These are phyloP conservation scores for Callionymus lyra DNA, from an alignment of 2,113 vertebrate species.

Conservation along the genomic window DNA sequence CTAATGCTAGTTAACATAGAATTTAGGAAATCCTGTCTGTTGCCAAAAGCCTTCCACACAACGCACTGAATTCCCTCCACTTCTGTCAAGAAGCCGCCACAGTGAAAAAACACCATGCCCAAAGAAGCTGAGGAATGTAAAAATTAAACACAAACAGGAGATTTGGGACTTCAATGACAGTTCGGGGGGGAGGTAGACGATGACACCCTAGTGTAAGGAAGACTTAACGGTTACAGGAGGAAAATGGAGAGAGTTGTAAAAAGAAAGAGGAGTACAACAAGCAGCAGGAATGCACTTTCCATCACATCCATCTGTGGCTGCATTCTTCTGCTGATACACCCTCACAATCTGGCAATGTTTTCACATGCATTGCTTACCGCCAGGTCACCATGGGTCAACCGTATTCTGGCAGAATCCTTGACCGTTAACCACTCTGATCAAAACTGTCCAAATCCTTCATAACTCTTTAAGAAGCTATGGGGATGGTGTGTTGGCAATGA, in stretches of 20 bases:
- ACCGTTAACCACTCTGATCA: background rate
- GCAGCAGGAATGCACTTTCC: slow-evolving; percentile 46
- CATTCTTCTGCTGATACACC: slow-evolving; percentile 44
- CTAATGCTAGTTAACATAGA: too few relatives aligned
- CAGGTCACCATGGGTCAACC: slow-evolving; percentile 34
- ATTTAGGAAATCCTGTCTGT: background rate
- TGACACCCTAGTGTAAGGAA: background rate
- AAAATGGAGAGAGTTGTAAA: slow-evolving; percentile 2
- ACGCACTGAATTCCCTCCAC: slow-evolving; percentile 3
- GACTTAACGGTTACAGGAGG: background rate
- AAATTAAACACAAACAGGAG: slow-evolving; percentile 38
- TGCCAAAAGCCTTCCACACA: slow-evolving; percentile 1
- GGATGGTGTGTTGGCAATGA: too few relatives aligned
- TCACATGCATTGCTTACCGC: slow-evolving; percentile 19
- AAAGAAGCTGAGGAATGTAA: slow-evolving; percentile 44
- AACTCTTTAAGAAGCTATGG: too few relatives aligned
- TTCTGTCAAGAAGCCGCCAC: slow-evolving; percentile 12
- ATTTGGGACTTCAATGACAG: background rate
- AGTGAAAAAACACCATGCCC: slow-evolving; percentile 23
- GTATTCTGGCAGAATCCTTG: background rate
- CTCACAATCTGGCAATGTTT: slow-evolving; percentile 23
- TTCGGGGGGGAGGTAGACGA: background rate
- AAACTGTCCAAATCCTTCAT: too few relatives aligned
- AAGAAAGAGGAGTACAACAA: slow-evolving; percentile 13
- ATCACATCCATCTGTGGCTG: slow-evolving; percentile 53